Conservation (phyloP, 2,797 vertebrate species). For the Neosilurus mollespiculum region DNA sequence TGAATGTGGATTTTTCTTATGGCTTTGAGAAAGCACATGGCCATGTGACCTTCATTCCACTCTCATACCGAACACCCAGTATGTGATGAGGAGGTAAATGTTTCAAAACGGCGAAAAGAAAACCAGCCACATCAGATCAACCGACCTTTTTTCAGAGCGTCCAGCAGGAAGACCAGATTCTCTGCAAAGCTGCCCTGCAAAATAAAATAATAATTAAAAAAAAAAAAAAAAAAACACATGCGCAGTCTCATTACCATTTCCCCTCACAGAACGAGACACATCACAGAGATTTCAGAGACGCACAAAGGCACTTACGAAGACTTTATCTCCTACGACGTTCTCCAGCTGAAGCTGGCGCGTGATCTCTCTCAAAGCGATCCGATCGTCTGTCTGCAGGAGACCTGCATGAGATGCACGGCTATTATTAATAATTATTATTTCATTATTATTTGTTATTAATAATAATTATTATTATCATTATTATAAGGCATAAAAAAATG, state of each 20-base stretch:
- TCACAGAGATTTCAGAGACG: neutral
- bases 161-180: slow-evolving; percentile 90
- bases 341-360: slow-evolving; percentile 91
- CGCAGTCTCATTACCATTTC: neutral
- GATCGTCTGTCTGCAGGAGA: slow-evolving; percentile 89
- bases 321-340: slow-evolving; percentile 94
- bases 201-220: too few species aligned
- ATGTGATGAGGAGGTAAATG: too few species aligned
- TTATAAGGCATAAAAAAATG: too few species aligned
- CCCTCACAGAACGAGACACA: neutral
- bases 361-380: slow-evolving; percentile 92
- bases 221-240: too few species aligned
- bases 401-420: slow-evolving; percentile 68
- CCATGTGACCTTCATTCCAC: neutral
- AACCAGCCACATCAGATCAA: neutral
- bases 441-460: too few species aligned
- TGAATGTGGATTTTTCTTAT: too few species aligned
- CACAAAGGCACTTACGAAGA: slow-evolving; percentile 84
- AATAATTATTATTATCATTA: too few species aligned
- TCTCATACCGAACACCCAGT: neutral
- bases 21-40: neutral
- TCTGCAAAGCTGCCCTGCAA: slow-evolving; percentile 95
- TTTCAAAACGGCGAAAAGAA: neutral
- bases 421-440: too few species aligned
- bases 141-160: slow-evolving; percentile 90